Percentiles rank a stretch among this genome's conserved stretches.
phyloP scores from a whole-genome alignment of 2,113 vertebrate species.

The Rhynchopsitta pachyrhyncha region DNA sequence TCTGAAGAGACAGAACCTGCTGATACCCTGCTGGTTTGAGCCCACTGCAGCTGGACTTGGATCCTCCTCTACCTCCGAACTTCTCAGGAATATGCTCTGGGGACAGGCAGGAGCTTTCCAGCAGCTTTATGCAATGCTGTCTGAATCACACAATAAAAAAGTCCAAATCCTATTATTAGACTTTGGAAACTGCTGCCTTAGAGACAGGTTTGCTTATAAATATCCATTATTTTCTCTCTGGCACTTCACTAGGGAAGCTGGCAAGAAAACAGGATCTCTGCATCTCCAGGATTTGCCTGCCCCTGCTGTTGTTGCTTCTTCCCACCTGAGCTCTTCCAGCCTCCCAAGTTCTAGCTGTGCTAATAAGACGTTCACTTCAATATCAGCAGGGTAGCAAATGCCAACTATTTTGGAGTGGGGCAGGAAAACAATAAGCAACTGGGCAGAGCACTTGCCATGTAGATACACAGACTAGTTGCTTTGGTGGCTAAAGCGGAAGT shows the following conservation, averaged over 20 bases:
- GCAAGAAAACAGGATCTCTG: background rate
- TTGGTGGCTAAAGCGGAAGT: background rate
- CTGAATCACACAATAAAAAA: background rate
- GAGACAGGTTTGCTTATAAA: constrained; percentile 45
- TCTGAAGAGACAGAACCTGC: background rate
- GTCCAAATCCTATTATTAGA: constrained; percentile 45
- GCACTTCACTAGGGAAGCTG: background rate
- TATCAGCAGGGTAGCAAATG: background rate
- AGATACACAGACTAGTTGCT: background rate
- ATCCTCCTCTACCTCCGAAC: background rate
- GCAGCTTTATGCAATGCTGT: constrained; percentile 1
- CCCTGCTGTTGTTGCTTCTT: background rate
- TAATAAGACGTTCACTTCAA: background rate
- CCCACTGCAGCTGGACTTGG: background rate
- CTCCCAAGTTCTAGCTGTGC: background rate
- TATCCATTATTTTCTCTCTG: background rate
- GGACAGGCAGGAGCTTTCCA: background rate
- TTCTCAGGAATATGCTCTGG: background rate
- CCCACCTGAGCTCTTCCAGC: background rate
- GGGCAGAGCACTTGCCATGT: background rate
- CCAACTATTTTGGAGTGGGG: background rate
- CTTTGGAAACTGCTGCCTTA: constrained; percentile 51
- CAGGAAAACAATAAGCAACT: background rate
- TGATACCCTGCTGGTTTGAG: background rate
- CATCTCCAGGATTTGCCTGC: background rate